These are phyloP conservation scores for Oncorhynchus tshawytscha DNA, from an alignment of 2,113 vertebrate genomes.

Conservation along the genomic window DNA sequence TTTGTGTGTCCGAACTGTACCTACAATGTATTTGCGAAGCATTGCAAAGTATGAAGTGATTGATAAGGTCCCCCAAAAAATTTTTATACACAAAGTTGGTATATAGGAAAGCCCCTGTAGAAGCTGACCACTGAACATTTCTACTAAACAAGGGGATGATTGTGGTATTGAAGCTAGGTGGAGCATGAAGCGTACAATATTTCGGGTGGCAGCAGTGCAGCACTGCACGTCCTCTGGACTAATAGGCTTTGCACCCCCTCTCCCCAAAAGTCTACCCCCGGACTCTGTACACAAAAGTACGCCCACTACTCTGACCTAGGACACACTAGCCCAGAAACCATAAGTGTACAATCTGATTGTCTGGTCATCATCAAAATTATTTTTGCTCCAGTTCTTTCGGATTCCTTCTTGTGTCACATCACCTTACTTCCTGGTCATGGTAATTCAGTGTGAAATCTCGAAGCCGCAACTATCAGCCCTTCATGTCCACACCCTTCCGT, in stretches of 20 bases:
- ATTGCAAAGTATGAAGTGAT: too few relatives aligned
- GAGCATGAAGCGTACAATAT: not conserved
- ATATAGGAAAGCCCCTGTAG: not conserved
- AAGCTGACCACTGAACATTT: not conserved
- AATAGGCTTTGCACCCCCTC: not conserved
- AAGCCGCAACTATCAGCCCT: not conserved
- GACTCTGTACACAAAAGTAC: too few relatives aligned
- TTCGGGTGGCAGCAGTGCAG: not conserved
- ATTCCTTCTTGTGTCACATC: not conserved
- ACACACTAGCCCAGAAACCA: not conserved
- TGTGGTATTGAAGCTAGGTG: not conserved
- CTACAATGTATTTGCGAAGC: too few relatives aligned
- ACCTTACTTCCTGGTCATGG: not conserved
- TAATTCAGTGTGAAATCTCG: not conserved
- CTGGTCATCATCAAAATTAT: too few relatives aligned
- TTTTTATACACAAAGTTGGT: too few relatives aligned
- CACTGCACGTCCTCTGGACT: not conserved
- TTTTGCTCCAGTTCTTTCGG: not conserved
- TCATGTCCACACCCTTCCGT: not conserved
- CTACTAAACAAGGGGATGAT: not conserved
- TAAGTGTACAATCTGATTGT: not conserved
- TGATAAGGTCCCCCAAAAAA: too few relatives aligned
- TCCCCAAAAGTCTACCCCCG: not conserved
- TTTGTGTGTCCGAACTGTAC: too few relatives aligned
- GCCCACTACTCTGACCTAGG: too few relatives aligned